Evolutionary conservation across 2,797 vertebrate species (phyloP), one percentile per base, ranked within the genome.

Genomic region (Mionectes olivaceus): DNA sequence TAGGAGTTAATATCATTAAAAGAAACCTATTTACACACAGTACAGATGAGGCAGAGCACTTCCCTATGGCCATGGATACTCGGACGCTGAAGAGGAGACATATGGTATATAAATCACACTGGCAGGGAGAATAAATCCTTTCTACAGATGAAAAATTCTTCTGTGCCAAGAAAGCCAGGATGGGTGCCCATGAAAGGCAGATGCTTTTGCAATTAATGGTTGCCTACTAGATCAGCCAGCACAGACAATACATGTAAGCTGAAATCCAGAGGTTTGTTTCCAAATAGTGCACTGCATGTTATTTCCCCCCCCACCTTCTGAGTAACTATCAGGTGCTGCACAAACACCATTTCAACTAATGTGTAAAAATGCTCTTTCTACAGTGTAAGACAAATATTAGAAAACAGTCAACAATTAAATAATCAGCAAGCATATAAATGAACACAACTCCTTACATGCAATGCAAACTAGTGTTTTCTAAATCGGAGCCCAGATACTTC

Each of bases 21-120:
- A 89, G 50, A 89, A 95, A 81, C 60, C 86, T 93, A 76, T 89
- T 93, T 96, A 82, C 67, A 96, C 93, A 69, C 32, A 44, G 74
- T 39, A 55, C 52, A 82, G 93, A 96, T 13, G 87, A 90, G 61
- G 79, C 64, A 87, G 77, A 97, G 84, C 53, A 43, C 85, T 95
- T 95, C 61, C 83, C 81, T 69, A 75, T 13, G 56, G 82, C 49
- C 49, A 86, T 21, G 49, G 71, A 55, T 70, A 83, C 85, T 95
- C 39, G 28, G 84, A 91, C 4, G 55, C 56, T 70, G 78, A 87
- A 74, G 70, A 94, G 47, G 53, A 93, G 71, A 94, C 77, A 91
- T 83, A 93, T 50, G 93, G 95, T 74, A 50, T 80, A 87, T 69
- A 94, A 96, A 95, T 96, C 92, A 96, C 67, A 65, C 44, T 95